These are phyloP conservation scores for Phyllostomus discolor DNA, from an alignment of 2,113 vertebrate genomes.

Conservation along the genomic window DNA sequence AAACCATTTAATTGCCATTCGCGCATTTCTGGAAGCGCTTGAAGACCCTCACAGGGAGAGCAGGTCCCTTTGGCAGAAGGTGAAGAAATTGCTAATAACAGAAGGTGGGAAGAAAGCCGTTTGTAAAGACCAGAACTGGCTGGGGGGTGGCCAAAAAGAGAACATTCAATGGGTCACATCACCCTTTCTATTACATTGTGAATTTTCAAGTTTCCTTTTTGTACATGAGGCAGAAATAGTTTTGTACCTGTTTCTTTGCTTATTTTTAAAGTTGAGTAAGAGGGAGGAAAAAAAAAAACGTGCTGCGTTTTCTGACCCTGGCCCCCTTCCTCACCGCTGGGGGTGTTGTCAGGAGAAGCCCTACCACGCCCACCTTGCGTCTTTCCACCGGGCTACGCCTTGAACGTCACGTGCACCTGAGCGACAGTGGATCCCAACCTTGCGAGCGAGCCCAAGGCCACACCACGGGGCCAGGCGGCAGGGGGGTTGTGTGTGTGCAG, in stretches of 20 bases:
- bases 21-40: conserved; percentile 38
- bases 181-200: not conserved
- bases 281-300: not conserved
- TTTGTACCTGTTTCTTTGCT: not conserved
- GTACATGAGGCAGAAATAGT: not conserved
- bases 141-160: not conserved
- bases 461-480: no score
- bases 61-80: not conserved
- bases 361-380: not conserved
- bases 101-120: not conserved
- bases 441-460: no score
- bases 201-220: not conserved
- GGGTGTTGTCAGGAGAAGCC: not conserved
- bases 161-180: not conserved
- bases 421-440: not conserved
- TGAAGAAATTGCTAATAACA: not conserved
- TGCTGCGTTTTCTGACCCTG: not conserved
- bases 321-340: not conserved
- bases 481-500: not conserved
- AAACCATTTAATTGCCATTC: conserved; percentile 43
- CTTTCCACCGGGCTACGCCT: not conserved
- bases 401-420: rapidly evolving
- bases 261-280: not conserved
- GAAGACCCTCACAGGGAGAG: not conserved
- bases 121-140: not conserved